Conservation (phyloP, 2,888 invertebrate genomes). For the Trissonchulus sp. region DNA sequence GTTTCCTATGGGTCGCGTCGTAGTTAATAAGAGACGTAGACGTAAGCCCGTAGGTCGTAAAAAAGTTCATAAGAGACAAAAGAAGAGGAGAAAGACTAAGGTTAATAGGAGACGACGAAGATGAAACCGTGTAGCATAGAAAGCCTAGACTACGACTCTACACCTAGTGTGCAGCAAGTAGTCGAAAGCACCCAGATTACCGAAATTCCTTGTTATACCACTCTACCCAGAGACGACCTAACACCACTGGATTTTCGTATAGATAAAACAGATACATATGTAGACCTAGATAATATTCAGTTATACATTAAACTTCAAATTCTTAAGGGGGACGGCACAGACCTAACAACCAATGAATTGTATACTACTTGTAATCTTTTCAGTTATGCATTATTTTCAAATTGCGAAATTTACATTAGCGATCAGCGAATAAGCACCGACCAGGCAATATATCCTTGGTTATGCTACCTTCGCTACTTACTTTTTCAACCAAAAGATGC, state of each 20-base stretch:
- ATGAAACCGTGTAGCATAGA: not conserved
- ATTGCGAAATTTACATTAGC: too few species aligned
- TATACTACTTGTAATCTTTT: not conserved
- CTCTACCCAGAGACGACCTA: slow-evolving; percentile 12
- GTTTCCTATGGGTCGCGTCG: too few species aligned
- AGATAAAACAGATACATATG: not conserved
- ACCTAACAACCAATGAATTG: not conserved
- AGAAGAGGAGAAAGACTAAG: too few species aligned
- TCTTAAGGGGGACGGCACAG: not conserved
- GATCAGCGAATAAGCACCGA: too few species aligned
- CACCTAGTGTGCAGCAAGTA: not conserved
- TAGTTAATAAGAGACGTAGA: too few species aligned
- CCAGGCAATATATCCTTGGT: too few species aligned
- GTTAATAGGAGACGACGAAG: too few species aligned
- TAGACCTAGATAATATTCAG: not conserved
- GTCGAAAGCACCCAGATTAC: not conserved
- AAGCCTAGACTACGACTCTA: not conserved
- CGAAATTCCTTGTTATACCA: slow-evolving; percentile 8
- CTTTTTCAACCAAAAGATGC: too few species aligned
- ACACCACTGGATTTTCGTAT: too few species aligned
- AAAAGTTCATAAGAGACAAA: too few species aligned
- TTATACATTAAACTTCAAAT: slow-evolving; percentile 2
- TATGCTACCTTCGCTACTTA: too few species aligned
- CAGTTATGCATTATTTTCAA: slow-evolving; percentile 10
- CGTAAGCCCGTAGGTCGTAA: too few species aligned